Percentiles rank a stretch among this genome's conserved stretches.
phyloP scores from a whole-genome alignment of 2,797 vertebrate genomes.

The Gouania willdenowi region DNA sequence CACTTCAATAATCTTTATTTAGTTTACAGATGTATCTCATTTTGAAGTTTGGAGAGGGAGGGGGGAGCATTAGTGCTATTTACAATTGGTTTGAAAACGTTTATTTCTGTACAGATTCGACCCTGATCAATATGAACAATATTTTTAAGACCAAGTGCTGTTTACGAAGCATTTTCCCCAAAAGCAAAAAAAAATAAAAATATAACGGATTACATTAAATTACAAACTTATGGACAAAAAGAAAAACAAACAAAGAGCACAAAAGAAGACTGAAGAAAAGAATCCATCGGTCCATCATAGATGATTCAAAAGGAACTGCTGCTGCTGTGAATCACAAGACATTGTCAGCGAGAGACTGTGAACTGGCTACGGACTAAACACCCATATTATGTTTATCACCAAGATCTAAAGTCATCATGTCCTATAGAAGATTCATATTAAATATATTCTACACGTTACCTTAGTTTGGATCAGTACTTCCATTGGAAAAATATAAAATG shows the following conservation, averaged over 20 bases:
- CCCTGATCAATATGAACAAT: constrained; percentile 97
- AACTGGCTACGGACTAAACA: constrained; percentile 90
- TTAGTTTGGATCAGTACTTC: constrained; percentile 88
- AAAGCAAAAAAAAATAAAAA: constrained; percentile 69
- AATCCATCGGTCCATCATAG: constrained; percentile 60
- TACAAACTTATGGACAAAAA: constrained; percentile 75
- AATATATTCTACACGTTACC: constrained; percentile 98
- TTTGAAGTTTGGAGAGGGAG: constrained; percentile 82
- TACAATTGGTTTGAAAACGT: constrained; percentile 94
- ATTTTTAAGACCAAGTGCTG: constrained; percentile 86
- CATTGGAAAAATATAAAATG: constrained; percentile 95
- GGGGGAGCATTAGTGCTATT: constrained; percentile 94
- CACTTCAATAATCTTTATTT: constrained; percentile 94
- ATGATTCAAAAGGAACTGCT: constrained; percentile 72
- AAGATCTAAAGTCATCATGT: constrained; percentile 90
- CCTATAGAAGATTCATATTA: constrained; percentile 97
- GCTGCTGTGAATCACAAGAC: constrained; percentile 80
- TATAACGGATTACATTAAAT: constrained; percentile 80
- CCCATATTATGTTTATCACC: constrained; percentile 87
- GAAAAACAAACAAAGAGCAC: constrained; percentile 47
- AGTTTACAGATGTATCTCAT: constrained; percentile 94
- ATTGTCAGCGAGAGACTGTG: constrained; percentile 83
- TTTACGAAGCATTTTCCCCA: constrained; percentile 87
- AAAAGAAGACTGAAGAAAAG: constrained; percentile 58
- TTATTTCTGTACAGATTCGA: constrained; percentile 95